Base-by-base conservation (phyloP, 2,888 invertebrate genomes). In the Hoplodrina ambigua region DNA sequence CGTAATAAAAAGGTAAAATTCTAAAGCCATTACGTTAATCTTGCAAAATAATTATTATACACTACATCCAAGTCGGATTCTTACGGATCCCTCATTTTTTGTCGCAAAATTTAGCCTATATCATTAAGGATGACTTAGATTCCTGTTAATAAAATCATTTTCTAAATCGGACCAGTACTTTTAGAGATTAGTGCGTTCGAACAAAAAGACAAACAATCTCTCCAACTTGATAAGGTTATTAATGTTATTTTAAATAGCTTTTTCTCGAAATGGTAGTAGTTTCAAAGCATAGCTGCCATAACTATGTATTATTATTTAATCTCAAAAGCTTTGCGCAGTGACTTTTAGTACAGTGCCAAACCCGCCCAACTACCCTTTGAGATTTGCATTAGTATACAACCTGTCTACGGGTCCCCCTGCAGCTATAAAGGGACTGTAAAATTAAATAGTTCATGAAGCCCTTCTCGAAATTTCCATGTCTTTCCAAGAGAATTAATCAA, bases 401-500 rank as follows among this genome's bases (percentile, higher is more conserved):
- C 49, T n/a, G 20, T 13, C n/a, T 68, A 41, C 37, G 15, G 19
- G 11, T 8, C 4, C 49, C 33, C 19, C 7, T 59, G 11, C 25
- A 55, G n/a, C 33, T 56, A 30, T 62, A 44, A 67, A 67, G 8
- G 25, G 2, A 55, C 57, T 41, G 2, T 19, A 53, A 53, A 54
- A 75, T 62, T 54, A 25, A 66, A 59, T 63, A 53, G 52, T 61
- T 20, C 20, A 52, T 30, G 57, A 75, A 58, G 44, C 41, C 8
- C 33, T 46, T 41, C 33, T 19, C 53, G 19, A 66, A 69, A 56
- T 77, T 66, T 63, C 41, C 52, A 63, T 50, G 44, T 55, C 46
- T 53, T 54, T 56, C 41, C 17, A 53, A 59, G 52, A 61, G 59
- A 70, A 67, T 78, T 69, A 82, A 81, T 72, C 55, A 68, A 60